Conservation (phyloP, 2,113 vertebrate species). For the Lepus europaeus region DNA sequence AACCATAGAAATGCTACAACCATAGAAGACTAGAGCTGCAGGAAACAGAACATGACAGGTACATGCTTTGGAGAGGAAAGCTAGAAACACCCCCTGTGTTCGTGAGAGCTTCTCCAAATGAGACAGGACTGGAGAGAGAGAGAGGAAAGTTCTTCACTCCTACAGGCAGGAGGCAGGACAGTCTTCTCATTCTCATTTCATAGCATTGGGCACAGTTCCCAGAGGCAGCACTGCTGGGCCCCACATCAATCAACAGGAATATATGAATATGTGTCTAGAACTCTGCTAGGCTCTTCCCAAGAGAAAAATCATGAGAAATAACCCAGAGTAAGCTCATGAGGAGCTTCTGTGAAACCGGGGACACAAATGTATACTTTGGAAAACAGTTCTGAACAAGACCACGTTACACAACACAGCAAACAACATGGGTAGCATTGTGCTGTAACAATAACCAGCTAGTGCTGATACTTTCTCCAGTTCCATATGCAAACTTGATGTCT, state of each 20-base stretch:
- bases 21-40: background rate
- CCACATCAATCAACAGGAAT: background rate
- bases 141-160: background rate
- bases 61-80: background rate
- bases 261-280: background rate
- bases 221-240: background rate
- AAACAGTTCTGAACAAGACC: conserved; percentile 25
- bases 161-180: background rate
- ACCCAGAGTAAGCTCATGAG: background rate
- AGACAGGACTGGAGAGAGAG: background rate
- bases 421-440: background rate
- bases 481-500: background rate
- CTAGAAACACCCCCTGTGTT: background rate
- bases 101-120: background rate
- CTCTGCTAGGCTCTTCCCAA: background rate
- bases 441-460: background rate
- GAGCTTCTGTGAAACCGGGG: background rate
- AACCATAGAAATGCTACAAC: too few relatives aligned
- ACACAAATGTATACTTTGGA: background rate
- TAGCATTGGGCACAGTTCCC: background rate
- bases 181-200: background rate
- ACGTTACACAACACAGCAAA: background rate
- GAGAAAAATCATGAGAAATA: background rate
- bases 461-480: background rate
- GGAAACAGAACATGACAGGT: conserved; percentile 26